A percentile compares a stretch with the other conserved stretches of the same genome.
phyloP scores from a whole-genome alignment of 1,140 invertebrate species.

The Megalopta genalis region DNA sequence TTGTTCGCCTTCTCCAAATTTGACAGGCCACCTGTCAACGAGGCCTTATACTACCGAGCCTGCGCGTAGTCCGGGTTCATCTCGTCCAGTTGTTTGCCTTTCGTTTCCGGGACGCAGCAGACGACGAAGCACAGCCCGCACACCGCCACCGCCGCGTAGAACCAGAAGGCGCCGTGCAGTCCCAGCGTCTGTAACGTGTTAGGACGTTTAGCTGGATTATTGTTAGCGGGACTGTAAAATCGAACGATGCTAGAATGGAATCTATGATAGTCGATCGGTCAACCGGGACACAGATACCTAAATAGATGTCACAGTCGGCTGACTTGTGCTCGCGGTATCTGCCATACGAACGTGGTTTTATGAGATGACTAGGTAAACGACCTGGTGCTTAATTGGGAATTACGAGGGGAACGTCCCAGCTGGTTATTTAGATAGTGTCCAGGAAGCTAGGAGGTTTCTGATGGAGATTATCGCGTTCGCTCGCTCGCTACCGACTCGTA shows the following conservation, averaged over 20 bases:
- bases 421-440: too few relatives aligned
- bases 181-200: slow-evolving; percentile 82
- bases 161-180: slow-evolving; percentile 91
- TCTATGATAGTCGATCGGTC: not conserved
- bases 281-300: not conserved
- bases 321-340: not conserved
- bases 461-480: too few relatives aligned
- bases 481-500: too few relatives aligned
- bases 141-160: slow-evolving; percentile 91
- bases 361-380: not conserved
- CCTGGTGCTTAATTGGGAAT: too few relatives aligned
- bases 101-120: slow-evolving; percentile 94
- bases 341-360: not conserved
- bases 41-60: slow-evolving; percentile 80
- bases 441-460: too few relatives aligned
- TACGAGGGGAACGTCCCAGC: too few relatives aligned
- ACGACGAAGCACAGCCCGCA: slow-evolving; percentile 91
- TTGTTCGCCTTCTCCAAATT: slow-evolving; percentile 77
- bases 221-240: not conserved
- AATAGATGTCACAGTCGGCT: not conserved
- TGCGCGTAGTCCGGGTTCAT: slow-evolving; percentile 87
- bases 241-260: not conserved
- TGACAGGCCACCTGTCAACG: slow-evolving; percentile 77
- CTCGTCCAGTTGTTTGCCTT: slow-evolving; percentile 92
- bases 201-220: too few relatives aligned